A percentile compares a stretch with the other conserved stretches of the same genome.
phyloP scores from a whole-genome alignment of 2,797 vertebrate genomes.

The Eulemur mongoz region DNA sequence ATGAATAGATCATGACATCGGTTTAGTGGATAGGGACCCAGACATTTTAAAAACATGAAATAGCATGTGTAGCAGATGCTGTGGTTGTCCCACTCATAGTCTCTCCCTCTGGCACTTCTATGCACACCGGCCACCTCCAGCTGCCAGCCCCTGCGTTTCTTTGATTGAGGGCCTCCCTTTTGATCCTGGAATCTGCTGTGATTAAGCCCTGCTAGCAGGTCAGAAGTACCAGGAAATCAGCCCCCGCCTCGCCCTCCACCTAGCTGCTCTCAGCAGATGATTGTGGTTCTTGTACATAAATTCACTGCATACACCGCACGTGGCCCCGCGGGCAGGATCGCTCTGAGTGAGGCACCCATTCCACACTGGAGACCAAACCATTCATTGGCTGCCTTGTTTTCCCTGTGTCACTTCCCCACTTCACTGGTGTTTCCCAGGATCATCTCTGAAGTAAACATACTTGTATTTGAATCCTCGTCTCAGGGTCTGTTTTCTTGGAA shows the following conservation, averaged over 20 bases:
- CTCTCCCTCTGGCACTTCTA: background rate
- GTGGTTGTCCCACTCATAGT: background rate
- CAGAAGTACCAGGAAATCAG: background rate
- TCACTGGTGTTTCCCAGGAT: background rate
- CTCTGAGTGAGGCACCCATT: background rate
- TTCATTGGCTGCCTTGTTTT: background rate
- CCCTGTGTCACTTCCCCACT: background rate
- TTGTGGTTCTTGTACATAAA: background rate
- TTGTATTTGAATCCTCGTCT: slow-evolving; percentile 22
- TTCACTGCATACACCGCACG: background rate
- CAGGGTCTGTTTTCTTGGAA: slow-evolving; percentile 8
- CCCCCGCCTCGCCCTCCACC: too few species aligned
- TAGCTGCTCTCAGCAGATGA: background rate
- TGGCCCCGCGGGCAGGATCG: background rate
- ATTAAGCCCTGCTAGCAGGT: background rate
- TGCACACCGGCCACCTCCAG: background rate
- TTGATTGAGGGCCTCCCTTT: background rate
- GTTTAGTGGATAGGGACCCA: background rate
- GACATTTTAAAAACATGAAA: slow-evolving; percentile 4
- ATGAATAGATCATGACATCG: background rate
- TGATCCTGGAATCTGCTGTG: background rate
- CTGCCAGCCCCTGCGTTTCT: background rate
- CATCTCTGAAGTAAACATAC: background rate
- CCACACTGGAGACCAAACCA: background rate
- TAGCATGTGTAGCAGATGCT: background rate